Conservation (phyloP, 1,140 invertebrate genomes). For the Lordiphosa collinella region DNA sequence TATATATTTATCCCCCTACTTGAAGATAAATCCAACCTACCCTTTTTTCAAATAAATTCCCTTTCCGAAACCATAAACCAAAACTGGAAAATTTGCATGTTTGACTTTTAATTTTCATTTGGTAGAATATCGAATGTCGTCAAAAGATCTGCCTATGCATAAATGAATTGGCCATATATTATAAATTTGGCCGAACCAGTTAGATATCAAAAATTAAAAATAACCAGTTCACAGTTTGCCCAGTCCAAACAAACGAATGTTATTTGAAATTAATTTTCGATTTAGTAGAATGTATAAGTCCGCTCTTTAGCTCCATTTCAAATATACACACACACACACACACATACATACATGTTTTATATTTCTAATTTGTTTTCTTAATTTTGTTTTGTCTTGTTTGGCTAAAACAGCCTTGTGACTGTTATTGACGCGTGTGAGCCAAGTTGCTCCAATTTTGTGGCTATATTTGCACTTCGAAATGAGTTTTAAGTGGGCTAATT, state of each 20-base stretch:
- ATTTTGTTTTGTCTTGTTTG: conserved; percentile 32
- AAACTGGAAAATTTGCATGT: conserved; percentile 61
- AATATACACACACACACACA: conserved; percentile 5
- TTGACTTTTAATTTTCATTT: conserved; percentile 50
- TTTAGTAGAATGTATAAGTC: conserved; percentile 62
- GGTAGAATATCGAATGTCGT: conserved; percentile 41
- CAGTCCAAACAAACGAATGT: conserved; percentile 33
- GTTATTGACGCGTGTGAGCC: conserved; percentile 54
- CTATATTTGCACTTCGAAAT: conserved; percentile 51
- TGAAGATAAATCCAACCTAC: background rate
- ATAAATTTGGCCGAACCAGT: conserved; percentile 52
- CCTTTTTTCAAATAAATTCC: conserved; percentile 6
- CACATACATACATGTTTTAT: conserved; percentile 22
- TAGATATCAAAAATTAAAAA: conserved; percentile 54
- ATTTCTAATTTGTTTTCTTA: conserved; percentile 50
- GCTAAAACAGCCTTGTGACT: conserved; percentile 57
- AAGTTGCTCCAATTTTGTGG: conserved; percentile 58
- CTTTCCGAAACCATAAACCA: conserved; percentile 6
- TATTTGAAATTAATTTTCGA: conserved; percentile 63
- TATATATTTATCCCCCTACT: background rate
- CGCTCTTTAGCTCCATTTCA: conserved; percentile 47
- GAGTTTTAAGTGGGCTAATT: conserved; percentile 57
- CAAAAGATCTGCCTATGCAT: conserved; percentile 38
- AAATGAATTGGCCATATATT: conserved; percentile 47
- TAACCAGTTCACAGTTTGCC: conserved; percentile 51